Evolutionary conservation across 2,113 vertebrate genomes (phyloP), one percentile per base, ranked within the genome.

Genomic region (Lichenostomus cassidix): DNA sequence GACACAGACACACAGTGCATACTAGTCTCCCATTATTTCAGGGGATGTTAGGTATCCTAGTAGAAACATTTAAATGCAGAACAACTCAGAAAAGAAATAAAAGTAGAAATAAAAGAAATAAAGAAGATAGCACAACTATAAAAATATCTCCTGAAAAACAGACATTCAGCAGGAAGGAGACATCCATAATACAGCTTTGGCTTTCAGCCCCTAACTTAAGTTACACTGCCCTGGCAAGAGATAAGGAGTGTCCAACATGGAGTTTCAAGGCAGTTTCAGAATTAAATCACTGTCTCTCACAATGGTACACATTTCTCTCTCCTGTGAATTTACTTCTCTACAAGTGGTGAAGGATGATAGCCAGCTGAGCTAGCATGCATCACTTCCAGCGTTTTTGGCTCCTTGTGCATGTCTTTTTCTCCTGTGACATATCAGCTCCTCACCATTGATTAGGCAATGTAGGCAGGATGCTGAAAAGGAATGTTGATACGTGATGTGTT

Each of bases 341-440:
- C 6, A 55, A 58, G 37, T 46, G 9, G 3, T 60, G 13, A 67
- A 67, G 23, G 20, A 42, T 28, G 41, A 74, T 9, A 12, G 8
- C 46, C 21, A 46, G 47, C 22, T 50, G 25, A 50, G 16, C 16
- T 53, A 64, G 14, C 0, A 0, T 6, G 9, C 10, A 46, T n/a
- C 16, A 25, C 23, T 80, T 70, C 37, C 24, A 49, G 31, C 5
- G 62, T 55, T 71, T 4, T 11, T 60, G 12, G 4, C 24, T 79
- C 19, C 53, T 79, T 11, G 5, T n/a, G 10, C 28, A 25, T 14
- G 9, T 15, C 5, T 59, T 37, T 35, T 44, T 67, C 49, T 83
- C 17, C 39, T 23, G 5, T 35, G 20, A 8, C 10, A 7, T 39
- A 75, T 35, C 47, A 44, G 33, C 42, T 76, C 28, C n/a, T 76